These are phyloP conservation scores for Sphenodon punctatus DNA, from an alignment of 2,797 vertebrate species.

Conservation along the genomic window DNA sequence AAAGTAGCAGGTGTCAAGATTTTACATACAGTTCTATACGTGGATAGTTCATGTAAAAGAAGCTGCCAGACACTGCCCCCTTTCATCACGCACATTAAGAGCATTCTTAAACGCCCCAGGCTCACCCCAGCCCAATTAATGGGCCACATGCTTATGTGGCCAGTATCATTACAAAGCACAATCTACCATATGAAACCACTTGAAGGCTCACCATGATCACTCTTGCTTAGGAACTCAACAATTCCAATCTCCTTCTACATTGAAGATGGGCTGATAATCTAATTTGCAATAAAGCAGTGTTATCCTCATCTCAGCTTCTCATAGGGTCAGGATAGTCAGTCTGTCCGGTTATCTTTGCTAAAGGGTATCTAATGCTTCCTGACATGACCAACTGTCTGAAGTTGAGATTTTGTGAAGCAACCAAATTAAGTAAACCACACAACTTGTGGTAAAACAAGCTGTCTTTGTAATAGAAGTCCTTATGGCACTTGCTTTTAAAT, in stretches of 20 bases:
- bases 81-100: background rate
- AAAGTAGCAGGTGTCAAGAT: background rate
- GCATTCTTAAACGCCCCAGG: background rate
- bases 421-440: background rate
- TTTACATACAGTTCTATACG: background rate
- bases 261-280: background rate
- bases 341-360: background rate
- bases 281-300: background rate
- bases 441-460: too few species aligned
- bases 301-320: background rate
- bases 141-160: background rate
- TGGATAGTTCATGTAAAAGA: background rate
- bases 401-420: background rate
- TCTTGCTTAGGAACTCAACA: background rate
- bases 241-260: background rate
- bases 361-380: background rate
- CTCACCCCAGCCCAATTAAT: background rate
- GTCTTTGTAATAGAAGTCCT: too few species aligned
- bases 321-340: background rate
- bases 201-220: accelerated
- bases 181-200: background rate
- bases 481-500: too few species aligned
- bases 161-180: background rate
- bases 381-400: too few species aligned
- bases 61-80: background rate